Conservation (phyloP, 2,888 invertebrate species). For the Brachyptera risi region DNA sequence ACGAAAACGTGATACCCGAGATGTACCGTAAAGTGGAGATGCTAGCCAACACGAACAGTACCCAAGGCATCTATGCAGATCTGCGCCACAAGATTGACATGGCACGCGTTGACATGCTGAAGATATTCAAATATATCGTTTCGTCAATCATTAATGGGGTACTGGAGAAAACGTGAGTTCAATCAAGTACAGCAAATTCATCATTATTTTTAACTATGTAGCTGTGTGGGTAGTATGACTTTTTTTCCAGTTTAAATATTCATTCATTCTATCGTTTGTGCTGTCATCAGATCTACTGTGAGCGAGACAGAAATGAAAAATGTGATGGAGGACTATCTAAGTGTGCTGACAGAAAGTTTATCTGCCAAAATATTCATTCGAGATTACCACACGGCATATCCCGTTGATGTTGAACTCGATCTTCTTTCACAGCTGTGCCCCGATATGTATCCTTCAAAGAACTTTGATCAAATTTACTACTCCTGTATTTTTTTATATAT, state of each 20-base stretch:
- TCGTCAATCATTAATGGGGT: conserved; percentile 43
- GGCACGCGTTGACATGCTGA: conserved; percentile 49
- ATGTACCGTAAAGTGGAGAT: conserved; percentile 59
- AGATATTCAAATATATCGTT: conserved; percentile 46
- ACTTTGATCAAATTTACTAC: too few species aligned
- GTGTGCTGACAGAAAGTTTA: conserved; percentile 49
- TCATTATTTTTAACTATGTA: too few species aligned
- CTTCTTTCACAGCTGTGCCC: conserved; percentile 57
- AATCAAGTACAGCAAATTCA: too few species aligned
- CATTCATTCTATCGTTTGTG: conserved; percentile 21
- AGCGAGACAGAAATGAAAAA: conserved; percentile 39
- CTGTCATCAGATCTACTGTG: conserved; percentile 38
- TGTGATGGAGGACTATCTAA: conserved; percentile 45
- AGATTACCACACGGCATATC: conserved; percentile 65
- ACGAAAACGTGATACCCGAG: conserved; percentile 68
- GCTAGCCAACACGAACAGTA: conserved; percentile 31
- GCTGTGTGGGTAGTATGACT: background rate
- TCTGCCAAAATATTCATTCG: conserved; percentile 56
- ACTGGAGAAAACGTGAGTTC: conserved; percentile 43
- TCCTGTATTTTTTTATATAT: too few species aligned
- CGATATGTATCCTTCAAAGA: conserved; percentile 60
- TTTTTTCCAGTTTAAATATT: background rate
- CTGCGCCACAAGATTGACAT: conserved; percentile 43
- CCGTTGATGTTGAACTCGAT: conserved; percentile 64
- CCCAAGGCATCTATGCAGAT: conserved; percentile 21